Evolutionary conservation across 2,113 vertebrate species (phyloP).

Genomic region (Myotis yumanensis): DNA sequence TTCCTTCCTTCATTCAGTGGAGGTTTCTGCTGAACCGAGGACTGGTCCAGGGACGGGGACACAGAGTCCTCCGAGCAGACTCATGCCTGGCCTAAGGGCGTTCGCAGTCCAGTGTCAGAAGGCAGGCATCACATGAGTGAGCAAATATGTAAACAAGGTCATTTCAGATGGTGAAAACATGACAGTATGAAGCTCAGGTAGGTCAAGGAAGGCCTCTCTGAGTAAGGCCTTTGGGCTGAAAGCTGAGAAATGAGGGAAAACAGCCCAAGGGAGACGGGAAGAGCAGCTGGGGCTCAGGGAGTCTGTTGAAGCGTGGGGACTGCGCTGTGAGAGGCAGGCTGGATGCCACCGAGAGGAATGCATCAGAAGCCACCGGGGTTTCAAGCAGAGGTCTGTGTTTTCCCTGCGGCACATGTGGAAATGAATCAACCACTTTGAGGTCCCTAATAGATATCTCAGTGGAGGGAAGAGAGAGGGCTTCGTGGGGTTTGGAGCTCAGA

Average conservation of each 20-base stretch:
- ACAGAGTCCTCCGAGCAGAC: background rate
- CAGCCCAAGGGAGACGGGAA: background rate
- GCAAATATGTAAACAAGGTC: background rate
- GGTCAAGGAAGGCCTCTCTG: background rate
- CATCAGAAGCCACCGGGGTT: rapidly evolving
- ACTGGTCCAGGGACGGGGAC: background rate
- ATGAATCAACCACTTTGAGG: background rate
- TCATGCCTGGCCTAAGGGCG: background rate
- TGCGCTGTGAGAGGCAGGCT: background rate
- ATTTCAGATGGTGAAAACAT: background rate
- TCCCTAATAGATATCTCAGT: background rate
- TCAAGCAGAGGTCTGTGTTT: background rate
- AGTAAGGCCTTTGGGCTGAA: background rate
- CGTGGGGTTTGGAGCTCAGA: background rate
- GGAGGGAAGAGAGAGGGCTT: background rate
- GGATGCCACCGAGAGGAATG: rapidly evolving
- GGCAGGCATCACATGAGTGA: background rate
- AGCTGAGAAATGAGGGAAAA: background rate
- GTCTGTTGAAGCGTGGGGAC: background rate
- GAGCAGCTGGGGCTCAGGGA: background rate
- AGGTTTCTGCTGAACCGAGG: background rate
- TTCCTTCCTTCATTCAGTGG: background rate
- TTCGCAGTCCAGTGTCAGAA: background rate
- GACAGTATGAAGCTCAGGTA: background rate
- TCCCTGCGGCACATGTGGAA: background rate